Percentiles rank a stretch among this genome's conserved stretches.
Conservation (phyloP, 2,888 invertebrate genomes). For the Venusia cambrica region DNA sequence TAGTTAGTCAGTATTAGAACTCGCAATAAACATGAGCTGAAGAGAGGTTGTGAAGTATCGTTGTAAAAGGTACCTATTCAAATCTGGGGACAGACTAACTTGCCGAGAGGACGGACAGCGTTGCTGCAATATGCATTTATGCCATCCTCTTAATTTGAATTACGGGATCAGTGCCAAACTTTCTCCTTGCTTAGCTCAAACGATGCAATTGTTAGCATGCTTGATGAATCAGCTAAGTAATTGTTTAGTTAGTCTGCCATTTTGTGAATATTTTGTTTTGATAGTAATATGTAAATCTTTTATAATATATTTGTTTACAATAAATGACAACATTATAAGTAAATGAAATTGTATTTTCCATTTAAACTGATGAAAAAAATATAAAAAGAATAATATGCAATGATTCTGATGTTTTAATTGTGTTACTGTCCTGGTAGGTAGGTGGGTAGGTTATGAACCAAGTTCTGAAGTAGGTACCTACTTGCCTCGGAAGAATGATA, state of each 20-base stretch:
- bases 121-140: slow-evolving; percentile 78
- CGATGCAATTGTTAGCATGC: slow-evolving; percentile 80
- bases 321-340: slow-evolving; percentile 81
- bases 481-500: too few relatives aligned
- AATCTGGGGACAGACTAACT: slow-evolving; percentile 78
- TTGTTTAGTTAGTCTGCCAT: slow-evolving; percentile 81
- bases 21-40: slow-evolving; percentile 65
- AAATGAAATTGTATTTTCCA: slow-evolving; percentile 81
- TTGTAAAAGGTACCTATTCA: slow-evolving; percentile 80
- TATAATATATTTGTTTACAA: slow-evolving; percentile 82
- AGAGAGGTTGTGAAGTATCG: slow-evolving; percentile 77
- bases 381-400: slow-evolving; percentile 82
- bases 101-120: slow-evolving; percentile 59
- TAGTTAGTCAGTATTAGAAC: slow-evolving; percentile 68
- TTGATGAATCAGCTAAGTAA: slow-evolving; percentile 76
- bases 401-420: slow-evolving; percentile 72
- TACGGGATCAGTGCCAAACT: slow-evolving; percentile 80
- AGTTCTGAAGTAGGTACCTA: too few relatives aligned
- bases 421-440: background rate
- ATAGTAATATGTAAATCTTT: slow-evolving; percentile 82
- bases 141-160: slow-evolving; percentile 75
- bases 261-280: slow-evolving; percentile 82
- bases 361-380: slow-evolving; percentile 81
- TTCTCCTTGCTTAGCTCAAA: slow-evolving; percentile 80
- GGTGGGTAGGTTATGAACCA: too few relatives aligned